Percentiles rank a stretch among this genome's conserved stretches.
These are phyloP conservation scores for Morinoia aosen DNA, from an alignment of 2,888 invertebrate species.

Conservation along the genomic window DNA sequence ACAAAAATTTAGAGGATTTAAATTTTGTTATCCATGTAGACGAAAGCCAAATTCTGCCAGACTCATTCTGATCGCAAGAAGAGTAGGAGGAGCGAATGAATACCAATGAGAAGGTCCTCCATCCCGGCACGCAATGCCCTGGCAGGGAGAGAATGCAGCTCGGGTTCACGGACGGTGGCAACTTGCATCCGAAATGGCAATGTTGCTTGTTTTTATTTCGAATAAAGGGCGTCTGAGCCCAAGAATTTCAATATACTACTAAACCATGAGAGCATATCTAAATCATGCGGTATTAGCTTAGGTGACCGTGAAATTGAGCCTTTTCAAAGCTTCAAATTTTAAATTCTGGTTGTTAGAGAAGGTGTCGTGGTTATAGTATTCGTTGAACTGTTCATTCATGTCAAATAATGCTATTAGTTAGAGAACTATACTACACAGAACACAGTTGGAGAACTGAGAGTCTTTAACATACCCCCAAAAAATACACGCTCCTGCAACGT, in stretches of 20 bases:
- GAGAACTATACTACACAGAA: too few species aligned
- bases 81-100: constrained; percentile 1
- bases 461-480: too few species aligned
- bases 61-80: constrained; percentile 10
- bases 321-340: too few species aligned
- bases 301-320: too few species aligned
- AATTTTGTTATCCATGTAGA: background rate
- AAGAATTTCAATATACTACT: background rate
- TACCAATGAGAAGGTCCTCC: constrained; percentile 25
- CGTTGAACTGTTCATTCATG: too few species aligned
- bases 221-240: background rate
- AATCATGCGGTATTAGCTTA: background rate
- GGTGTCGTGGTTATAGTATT: too few species aligned
- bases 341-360: too few species aligned
- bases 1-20: background rate
- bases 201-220: background rate
- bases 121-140: background rate
- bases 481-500: too few species aligned
- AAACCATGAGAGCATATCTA: background rate
- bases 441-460: too few species aligned
- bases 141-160: background rate
- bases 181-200: background rate
- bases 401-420: too few species aligned
- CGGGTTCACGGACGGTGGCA: background rate
- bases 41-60: background rate